Conservation (phyloP, 2,888 invertebrate species). For the Tetramorium bicarinatum region DNA sequence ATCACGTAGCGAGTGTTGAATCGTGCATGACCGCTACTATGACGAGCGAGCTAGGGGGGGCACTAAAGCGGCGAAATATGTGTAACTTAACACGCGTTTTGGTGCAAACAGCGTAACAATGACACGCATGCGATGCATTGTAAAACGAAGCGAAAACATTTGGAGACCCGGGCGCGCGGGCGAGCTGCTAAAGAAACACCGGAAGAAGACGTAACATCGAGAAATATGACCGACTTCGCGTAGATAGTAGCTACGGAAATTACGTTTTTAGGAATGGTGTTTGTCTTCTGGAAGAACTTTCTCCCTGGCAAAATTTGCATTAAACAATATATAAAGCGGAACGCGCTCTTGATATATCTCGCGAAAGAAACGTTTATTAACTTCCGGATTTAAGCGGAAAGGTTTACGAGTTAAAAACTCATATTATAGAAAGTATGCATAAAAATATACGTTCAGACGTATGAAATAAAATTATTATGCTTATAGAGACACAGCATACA, state of each 20-base stretch:
- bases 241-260: background rate
- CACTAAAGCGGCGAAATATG: background rate
- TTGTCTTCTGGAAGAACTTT: background rate
- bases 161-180: background rate
- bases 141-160: slow-evolving; percentile 31
- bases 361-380: slow-evolving; percentile 19
- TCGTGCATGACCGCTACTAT: background rate
- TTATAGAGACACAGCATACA: slow-evolving; percentile 94
- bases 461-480: slow-evolving; percentile 54
- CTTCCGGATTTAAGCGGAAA: background rate
- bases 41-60: background rate
- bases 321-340: background rate
- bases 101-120: background rate
- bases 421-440: background rate
- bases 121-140: background rate
- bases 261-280: background rate
- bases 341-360: background rate
- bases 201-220: background rate
- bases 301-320: background rate
- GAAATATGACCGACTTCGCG: slow-evolving; percentile 21
- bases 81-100: slow-evolving; percentile 24
- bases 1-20: slow-evolving; percentile 29
- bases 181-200: background rate
- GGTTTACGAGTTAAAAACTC: background rate
- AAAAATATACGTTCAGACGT: background rate